phyloP scores from a whole-genome alignment of 2,888 invertebrate genomes.

The Griposia aprilina region DNA sequence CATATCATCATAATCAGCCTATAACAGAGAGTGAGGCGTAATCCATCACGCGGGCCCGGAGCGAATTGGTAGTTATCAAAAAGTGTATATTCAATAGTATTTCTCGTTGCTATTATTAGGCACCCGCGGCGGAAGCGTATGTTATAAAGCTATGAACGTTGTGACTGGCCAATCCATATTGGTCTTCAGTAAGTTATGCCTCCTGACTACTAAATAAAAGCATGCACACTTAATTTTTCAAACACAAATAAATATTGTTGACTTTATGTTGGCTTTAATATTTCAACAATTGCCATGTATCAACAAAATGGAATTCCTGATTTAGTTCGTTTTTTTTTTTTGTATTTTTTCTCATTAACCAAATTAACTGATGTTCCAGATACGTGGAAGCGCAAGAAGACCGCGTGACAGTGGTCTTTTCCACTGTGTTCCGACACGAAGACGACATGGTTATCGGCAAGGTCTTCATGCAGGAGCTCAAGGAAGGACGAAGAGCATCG shows the following conservation, averaged over 20 bases:
- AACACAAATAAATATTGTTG: not conserved
- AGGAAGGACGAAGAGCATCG: slow-evolving; percentile 98
- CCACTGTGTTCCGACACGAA: slow-evolving; percentile 99
- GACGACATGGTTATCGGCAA: slow-evolving; percentile 99
- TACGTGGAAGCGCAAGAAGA: slow-evolving; percentile 99
- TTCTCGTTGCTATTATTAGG: not conserved
- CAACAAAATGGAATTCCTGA: not conserved
- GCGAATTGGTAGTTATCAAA: not conserved
- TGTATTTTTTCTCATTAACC: not conserved
- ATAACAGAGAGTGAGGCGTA: no score
- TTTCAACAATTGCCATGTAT: not conserved
- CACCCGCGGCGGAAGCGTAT: slow-evolving; percentile 30
- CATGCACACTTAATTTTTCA: not conserved
- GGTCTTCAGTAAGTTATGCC: slow-evolving; percentile 25
- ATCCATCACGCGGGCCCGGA: no score
- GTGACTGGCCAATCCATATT: slow-evolving; percentile 22
- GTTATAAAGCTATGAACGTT: slow-evolving; percentile 23
- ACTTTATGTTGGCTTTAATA: not conserved
- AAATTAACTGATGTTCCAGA: slow-evolving; percentile 87
- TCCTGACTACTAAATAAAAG: slow-evolving; percentile 11
- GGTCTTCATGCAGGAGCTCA: slow-evolving; percentile 99
- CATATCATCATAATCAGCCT: not conserved
- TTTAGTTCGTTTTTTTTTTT: no score
- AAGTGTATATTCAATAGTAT: not conserved
- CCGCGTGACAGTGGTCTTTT: slow-evolving; percentile 99